Base-by-base conservation (phyloP, 2,113 vertebrate species). In the Dasyornis broadbenti region DNA sequence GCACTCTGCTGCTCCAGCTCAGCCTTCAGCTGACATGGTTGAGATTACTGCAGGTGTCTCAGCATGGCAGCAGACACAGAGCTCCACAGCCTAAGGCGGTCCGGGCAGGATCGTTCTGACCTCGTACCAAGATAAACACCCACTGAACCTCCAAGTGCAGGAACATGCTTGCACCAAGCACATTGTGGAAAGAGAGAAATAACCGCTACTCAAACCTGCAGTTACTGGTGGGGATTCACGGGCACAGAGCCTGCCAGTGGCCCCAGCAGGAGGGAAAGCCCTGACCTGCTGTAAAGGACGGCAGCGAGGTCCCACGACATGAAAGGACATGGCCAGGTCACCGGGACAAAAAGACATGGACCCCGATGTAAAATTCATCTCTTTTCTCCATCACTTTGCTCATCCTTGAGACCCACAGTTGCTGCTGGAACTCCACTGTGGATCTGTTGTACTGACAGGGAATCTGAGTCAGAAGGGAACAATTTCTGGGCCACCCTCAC, bases 101-200 rank as follows among this genome's bases (percentile, higher is more conserved):
- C 33, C 3, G 2, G 33, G 54, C 15, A 22, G 3, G 4, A 26
- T 18, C 1, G 1, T 6, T 60, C 69, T 30, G 45, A 42, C 33
- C 52, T 42, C 1, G 1, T 37, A 35, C 2, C 11, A 23, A 56
- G 28, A 82, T 86, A 85, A 2, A 11, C 30, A 21, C 4, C 30
- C 16, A 11, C 23, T 4, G 6, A 17, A 27, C 37, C 52, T 15
- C 37, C 71, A 31, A 68, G 70, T 1, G 19, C 70, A 50, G 40
- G 30, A 63, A 79, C 0, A 0, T 7, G 65, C 44, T 31, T 5
- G 49, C 7, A 39, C 5, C 0, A 5, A 68, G 63, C 13, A 9
- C 35, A 23, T 1, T 19, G 10, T 4, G 10, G 64, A 54, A 45
- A 50, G 26, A 53, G 47, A 40, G 17, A 9, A 21, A 39, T 3